phyloP scores from a whole-genome alignment of 1,140 invertebrate genomes.

The Zelostemma sp. region DNA sequence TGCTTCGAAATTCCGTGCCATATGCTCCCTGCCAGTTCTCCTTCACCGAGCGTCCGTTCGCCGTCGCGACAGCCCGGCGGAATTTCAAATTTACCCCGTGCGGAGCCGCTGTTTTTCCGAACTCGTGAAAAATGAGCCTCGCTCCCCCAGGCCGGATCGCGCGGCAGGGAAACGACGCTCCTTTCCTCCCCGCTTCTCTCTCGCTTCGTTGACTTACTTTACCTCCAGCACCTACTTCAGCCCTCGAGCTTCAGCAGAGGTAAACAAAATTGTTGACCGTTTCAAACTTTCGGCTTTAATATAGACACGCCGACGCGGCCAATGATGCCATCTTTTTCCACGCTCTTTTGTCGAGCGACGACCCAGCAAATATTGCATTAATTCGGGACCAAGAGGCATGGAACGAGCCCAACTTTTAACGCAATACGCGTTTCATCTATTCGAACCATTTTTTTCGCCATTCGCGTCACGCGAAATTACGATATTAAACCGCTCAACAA shows the following conservation, averaged over 20 bases:
- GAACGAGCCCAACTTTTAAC: not conserved
- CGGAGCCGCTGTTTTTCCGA: slow-evolving; percentile 61
- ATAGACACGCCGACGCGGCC: slow-evolving; percentile 29
- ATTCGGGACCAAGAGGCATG: slow-evolving; percentile 23
- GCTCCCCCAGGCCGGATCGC: slow-evolving; percentile 21
- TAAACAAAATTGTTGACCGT: slow-evolving; percentile 58
- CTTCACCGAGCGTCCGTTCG: slow-evolving; percentile 31
- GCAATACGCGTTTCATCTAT: too few species aligned
- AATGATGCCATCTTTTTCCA: slow-evolving; percentile 19
- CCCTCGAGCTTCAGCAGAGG: slow-evolving; percentile 27
- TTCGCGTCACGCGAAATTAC: too few species aligned
- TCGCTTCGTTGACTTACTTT: slow-evolving; percentile 21
- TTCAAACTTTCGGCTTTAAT: slow-evolving; percentile 49
- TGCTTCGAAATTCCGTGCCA: slow-evolving; percentile 63
- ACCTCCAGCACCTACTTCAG: slow-evolving; percentile 10
- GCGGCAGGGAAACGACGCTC: slow-evolving; percentile 1
- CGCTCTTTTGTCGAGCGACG: slow-evolving; percentile 13
- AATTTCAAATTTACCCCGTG: slow-evolving; percentile 69
- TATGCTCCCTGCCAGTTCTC: slow-evolving; percentile 55
- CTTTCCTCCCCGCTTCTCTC: slow-evolving; percentile 13
- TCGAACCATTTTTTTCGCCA: too few species aligned
- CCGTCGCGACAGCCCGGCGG: slow-evolving; percentile 47
- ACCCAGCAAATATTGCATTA: slow-evolving; percentile 39
- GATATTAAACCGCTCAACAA: too few species aligned
- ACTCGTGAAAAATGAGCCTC: slow-evolving; percentile 68